phyloP scores from a whole-genome alignment of 2,888 invertebrate genomes.

The Leucania comma region DNA sequence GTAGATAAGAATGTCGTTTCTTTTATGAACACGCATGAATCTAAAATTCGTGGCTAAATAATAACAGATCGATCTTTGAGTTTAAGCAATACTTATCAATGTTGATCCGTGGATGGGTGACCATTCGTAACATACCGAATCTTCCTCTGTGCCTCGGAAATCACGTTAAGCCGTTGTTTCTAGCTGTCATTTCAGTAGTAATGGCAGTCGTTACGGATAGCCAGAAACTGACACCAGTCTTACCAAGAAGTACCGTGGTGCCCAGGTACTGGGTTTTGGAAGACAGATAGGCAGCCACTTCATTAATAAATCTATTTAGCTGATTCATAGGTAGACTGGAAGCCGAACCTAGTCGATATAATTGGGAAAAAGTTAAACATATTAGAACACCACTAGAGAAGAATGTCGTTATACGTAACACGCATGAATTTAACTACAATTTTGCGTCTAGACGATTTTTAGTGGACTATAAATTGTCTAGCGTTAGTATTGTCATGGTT shows the following conservation, averaged over 20 bases:
- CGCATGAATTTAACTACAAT: slow-evolving; percentile 58
- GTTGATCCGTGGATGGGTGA: background rate
- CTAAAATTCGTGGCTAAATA: slow-evolving; percentile 9
- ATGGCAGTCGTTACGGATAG: background rate
- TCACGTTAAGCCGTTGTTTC: background rate
- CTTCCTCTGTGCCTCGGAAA: background rate
- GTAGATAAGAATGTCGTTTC: slow-evolving; percentile 79
- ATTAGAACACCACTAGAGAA: slow-evolving; percentile 83
- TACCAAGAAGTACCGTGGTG: background rate
- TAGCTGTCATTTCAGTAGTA: background rate
- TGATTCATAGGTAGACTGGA: no score
- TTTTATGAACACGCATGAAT: slow-evolving; percentile 55
- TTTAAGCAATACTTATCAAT: no score
- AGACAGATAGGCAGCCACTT: background rate
- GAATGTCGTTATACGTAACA: slow-evolving; percentile 69
- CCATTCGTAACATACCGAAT: background rate
- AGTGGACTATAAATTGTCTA: slow-evolving; percentile 74
- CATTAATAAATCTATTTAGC: background rate
- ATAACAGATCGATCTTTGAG: background rate
- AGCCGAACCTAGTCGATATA: background rate
- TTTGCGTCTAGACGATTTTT: slow-evolving; percentile 82
- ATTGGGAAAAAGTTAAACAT: background rate
- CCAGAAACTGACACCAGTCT: background rate
- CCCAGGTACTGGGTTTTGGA: background rate
- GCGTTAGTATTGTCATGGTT: slow-evolving; percentile 79